Conservation (phyloP, 1,140 invertebrate genomes). For the Conus ventricosus region DNA sequence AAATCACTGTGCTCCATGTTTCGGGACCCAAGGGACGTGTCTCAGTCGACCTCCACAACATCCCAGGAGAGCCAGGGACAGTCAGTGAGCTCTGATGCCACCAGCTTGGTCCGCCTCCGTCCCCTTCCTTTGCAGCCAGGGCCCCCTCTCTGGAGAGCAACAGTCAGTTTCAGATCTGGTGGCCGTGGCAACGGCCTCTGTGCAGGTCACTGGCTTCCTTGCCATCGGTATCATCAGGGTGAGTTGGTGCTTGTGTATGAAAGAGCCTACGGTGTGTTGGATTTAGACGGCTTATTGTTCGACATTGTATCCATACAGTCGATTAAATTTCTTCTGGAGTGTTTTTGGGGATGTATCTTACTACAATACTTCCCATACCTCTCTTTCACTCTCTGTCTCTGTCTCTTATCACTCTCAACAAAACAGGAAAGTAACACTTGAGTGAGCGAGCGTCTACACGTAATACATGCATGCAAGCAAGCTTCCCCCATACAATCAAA, state of each 20-base stretch:
- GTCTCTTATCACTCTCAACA: too few species aligned
- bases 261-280: too few species aligned
- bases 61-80: constrained; percentile 5
- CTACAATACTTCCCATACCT: too few species aligned
- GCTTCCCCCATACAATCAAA: too few species aligned
- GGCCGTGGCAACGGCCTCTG: constrained; percentile 23
- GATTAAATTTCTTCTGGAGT: too few species aligned
- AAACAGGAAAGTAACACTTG: too few species aligned
- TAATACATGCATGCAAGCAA: too few species aligned
- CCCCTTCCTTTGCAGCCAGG: not conserved
- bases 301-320: too few species aligned
- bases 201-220: constrained; percentile 28
- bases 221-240: constrained; percentile 28
- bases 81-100: not conserved
- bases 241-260: not conserved
- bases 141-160: constrained; percentile 19
- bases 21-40: not conserved
- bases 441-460: too few species aligned
- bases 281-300: too few species aligned
- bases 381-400: too few species aligned
- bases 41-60: not conserved
- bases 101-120: not conserved
- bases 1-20: not conserved
- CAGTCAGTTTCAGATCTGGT: constrained; percentile 32
- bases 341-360: too few species aligned